phyloP scores from a whole-genome alignment of 2,113 vertebrate species.

The Callocephalon fimbriatum region DNA sequence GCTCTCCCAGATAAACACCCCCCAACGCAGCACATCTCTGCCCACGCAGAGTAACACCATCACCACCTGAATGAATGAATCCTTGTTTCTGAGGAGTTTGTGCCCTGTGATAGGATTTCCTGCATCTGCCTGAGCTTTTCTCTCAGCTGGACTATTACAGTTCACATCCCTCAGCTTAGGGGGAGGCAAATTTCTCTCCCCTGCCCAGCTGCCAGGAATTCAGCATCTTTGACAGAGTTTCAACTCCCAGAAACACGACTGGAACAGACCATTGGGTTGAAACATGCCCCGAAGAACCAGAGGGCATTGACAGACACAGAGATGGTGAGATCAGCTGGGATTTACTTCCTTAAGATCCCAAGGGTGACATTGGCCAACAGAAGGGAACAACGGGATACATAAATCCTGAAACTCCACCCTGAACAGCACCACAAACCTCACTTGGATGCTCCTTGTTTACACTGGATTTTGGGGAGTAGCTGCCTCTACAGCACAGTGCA shows the following conservation, averaged over 20 bases:
- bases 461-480: background rate
- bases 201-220: background rate
- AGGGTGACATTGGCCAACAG: background rate
- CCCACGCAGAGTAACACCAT: background rate
- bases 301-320: background rate
- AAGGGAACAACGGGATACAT: rapidly evolving
- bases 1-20: background rate
- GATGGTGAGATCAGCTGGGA: background rate
- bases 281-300: background rate
- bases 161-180: background rate
- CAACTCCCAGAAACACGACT: background rate
- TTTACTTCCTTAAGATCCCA: background rate
- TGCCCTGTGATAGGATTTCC: background rate
- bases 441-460: background rate
- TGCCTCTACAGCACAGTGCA: background rate
- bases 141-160: background rate
- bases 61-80: background rate
- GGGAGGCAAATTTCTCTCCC: background rate
- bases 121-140: background rate
- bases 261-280: background rate
- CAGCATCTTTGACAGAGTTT: background rate
- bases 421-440: background rate
- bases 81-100: background rate
- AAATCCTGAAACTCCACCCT: background rate
- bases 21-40: background rate